Evolutionary conservation across 2,797 vertebrate genomes (phyloP).

Genomic region (Glossophaga mutica): DNA sequence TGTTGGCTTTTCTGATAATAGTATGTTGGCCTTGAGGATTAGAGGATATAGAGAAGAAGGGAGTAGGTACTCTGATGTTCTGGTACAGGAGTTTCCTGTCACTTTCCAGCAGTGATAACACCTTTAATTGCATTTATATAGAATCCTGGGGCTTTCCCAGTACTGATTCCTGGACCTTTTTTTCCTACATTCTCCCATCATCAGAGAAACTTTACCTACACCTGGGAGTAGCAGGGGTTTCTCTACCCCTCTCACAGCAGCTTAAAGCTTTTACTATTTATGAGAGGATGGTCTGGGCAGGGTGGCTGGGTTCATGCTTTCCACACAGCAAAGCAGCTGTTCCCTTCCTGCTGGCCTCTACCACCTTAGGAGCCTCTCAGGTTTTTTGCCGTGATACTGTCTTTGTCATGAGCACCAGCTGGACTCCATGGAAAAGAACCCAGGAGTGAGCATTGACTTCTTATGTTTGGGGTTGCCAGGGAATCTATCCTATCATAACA

Average conservation of each 20-base stretch:
- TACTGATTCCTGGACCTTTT: background rate
- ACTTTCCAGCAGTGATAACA: background rate
- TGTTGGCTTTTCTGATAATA: background rate
- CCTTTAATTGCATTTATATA: background rate
- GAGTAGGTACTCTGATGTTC: background rate
- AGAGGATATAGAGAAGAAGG: background rate
- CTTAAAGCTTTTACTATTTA: background rate
- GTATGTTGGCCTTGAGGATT: background rate
- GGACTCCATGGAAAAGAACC: background rate
- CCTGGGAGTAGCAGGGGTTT: background rate
- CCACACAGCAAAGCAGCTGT: no score
- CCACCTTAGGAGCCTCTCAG: background rate
- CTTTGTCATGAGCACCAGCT: background rate
- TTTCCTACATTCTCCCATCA: background rate
- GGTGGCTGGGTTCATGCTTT: background rate
- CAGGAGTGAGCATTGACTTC: background rate
- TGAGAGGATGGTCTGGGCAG: background rate
- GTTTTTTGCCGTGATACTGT: background rate
- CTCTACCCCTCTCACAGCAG: background rate
- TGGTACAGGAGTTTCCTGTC: background rate
- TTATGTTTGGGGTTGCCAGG: background rate
- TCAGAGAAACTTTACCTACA: background rate
- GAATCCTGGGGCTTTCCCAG: background rate
- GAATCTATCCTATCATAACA: background rate
- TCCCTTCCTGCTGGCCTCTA: background rate